These are phyloP conservation scores for Chouioia cunea DNA, from an alignment of 2,888 invertebrate species.

Conservation along the genomic window DNA sequence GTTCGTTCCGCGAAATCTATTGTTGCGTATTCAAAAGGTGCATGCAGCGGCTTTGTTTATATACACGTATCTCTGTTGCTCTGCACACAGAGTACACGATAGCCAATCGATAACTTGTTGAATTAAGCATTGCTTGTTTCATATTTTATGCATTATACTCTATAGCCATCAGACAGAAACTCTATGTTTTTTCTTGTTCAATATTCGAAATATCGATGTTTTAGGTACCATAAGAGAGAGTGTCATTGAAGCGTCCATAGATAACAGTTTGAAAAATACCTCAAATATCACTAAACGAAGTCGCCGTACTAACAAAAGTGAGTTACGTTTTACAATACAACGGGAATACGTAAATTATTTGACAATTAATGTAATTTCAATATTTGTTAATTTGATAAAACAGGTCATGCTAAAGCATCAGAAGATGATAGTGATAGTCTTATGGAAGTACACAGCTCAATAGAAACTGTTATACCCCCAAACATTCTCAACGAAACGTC, in stretches of 20 bases:
- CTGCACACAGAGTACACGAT: no score
- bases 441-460: conserved; percentile 14
- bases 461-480: conserved; percentile 2
- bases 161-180: no score
- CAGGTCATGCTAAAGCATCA: conserved; percentile 34
- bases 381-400: background rate
- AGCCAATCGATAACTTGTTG: no score
- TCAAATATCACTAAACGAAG: conserved; percentile 38
- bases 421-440: conserved; percentile 41
- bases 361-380: background rate
- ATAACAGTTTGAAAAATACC: conserved; percentile 36
- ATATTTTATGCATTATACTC: no score
- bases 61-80: no score
- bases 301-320: conserved; percentile 45
- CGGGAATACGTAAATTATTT: background rate
- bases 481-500: conserved; percentile 23
- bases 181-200: no score
- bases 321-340: conserved; percentile 8
- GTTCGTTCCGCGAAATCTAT: no score
- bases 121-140: no score
- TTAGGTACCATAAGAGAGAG: conserved; percentile 48
- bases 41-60: no score
- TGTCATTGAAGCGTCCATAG: conserved; percentile 40
- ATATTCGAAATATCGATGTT: conserved; percentile 18
- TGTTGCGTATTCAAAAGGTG: no score